Evolutionary conservation across 2,797 vertebrate genomes (phyloP).

Genomic region (Dendrocincla fuliginosa): DNA sequence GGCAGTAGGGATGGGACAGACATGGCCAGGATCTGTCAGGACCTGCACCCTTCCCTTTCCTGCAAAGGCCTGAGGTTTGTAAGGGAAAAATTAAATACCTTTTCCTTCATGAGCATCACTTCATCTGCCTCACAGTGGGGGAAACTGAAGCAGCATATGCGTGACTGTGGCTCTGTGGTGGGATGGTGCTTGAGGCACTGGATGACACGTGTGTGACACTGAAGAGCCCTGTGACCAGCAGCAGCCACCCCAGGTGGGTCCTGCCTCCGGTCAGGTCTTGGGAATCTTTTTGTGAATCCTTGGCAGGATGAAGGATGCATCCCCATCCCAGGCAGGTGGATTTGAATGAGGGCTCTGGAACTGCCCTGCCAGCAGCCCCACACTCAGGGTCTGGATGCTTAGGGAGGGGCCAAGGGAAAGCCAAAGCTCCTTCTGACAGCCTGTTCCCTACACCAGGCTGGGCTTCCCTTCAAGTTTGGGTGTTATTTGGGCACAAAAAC

Average conservation of each 20-base stretch:
- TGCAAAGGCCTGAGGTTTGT: neutral
- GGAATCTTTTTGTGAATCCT: neutral
- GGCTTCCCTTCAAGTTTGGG: neutral
- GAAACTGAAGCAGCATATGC: neutral
- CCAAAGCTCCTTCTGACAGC: neutral
- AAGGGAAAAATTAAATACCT: neutral
- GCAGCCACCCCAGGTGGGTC: neutral
- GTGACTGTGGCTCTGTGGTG: neutral
- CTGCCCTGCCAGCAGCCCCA: too few species aligned
- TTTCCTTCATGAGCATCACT: too few species aligned
- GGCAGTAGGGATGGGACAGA: neutral
- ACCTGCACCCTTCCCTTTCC: neutral
- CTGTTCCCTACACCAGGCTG: rapidly evolving
- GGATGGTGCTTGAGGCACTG: neutral
- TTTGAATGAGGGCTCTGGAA: neutral
- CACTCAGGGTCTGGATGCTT: rapidly evolving
- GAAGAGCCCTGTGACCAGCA: neutral
- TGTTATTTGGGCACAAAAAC: neutral
- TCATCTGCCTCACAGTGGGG: neutral
- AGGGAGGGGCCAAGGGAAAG: neutral
- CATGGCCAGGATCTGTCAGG: neutral
- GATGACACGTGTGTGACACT: neutral
- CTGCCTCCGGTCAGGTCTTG: neutral
- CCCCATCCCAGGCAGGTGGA: neutral
- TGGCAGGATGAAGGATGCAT: neutral